These are phyloP conservation scores for Nemoura dubitans DNA, from an alignment of 2,888 invertebrate genomes.

Conservation along the genomic window DNA sequence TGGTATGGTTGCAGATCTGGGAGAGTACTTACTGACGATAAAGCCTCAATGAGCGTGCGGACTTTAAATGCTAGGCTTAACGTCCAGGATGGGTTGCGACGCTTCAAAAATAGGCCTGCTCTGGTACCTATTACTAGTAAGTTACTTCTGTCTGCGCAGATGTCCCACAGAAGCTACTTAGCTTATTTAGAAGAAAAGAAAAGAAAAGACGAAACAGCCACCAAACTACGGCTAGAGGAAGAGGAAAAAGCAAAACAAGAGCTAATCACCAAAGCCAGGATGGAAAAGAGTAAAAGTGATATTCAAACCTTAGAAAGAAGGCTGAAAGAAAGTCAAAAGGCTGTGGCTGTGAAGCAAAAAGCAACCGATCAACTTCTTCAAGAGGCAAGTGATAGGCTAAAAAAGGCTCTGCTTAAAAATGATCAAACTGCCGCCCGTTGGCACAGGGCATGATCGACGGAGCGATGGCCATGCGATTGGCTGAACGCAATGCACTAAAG, in stretches of 20 bases:
- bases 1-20: conserved; percentile 41
- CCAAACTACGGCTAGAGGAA: conserved; percentile 28
- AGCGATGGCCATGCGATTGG: neutral
- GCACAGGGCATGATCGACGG: neutral
- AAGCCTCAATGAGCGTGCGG: conserved; percentile 49
- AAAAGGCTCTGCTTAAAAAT: neutral
- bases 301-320: neutral
- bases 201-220: conserved; percentile 32
- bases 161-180: conserved; percentile 42
- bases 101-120: conserved; percentile 36
- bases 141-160: conserved; percentile 38
- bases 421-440: conserved; percentile 5
- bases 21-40: conserved; percentile 47
- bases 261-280: conserved; percentile 21
- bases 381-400: neutral
- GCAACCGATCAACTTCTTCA: neutral
- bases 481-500: neutral
- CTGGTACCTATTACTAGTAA: conserved; percentile 45
- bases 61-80: conserved; percentile 47
- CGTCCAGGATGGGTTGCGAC: conserved; percentile 41
- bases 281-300: neutral
- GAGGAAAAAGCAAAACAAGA: conserved; percentile 3
- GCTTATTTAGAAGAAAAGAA: conserved; percentile 39
- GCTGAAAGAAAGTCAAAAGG: conserved; percentile 1
- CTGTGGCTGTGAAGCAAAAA: neutral